Percentiles rank a stretch among this genome's conserved stretches.
Conservation (phyloP, 2,113 vertebrate species). For the Antechinus flavipes region DNA sequence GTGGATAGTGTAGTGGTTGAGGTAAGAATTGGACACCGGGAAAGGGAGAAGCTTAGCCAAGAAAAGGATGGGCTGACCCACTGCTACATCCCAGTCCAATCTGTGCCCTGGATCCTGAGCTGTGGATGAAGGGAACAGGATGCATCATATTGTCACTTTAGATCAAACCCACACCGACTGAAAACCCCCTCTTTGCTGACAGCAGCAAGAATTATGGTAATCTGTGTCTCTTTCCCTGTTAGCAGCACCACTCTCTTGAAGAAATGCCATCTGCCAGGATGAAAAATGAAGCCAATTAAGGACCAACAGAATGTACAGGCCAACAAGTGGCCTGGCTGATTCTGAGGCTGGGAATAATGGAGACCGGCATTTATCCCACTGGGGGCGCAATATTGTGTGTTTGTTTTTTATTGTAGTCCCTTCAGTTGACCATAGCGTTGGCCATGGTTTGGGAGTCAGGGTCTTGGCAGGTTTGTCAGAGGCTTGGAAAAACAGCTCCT, state of each 20-base stretch:
- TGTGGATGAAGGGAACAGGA: not conserved
- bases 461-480: not conserved
- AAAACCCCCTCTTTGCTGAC: not conserved
- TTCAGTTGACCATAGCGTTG: not conserved
- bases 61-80: not conserved
- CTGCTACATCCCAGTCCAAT: not conserved
- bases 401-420: not conserved
- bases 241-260: not conserved
- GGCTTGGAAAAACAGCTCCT: not conserved
- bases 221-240: not conserved
- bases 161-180: not conserved
- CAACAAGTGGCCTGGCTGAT: not conserved
- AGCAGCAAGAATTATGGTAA: not conserved
- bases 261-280: constrained; percentile 24
- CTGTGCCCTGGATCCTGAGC: not conserved
- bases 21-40: not conserved
- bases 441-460: not conserved
- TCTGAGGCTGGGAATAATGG: not conserved
- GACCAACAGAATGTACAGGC: not conserved
- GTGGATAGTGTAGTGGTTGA: not conserved
- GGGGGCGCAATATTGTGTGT: not conserved
- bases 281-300: constrained; percentile 32
- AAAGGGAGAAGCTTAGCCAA: not conserved
- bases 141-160: not conserved
- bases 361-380: not conserved